Percentiles rank a stretch among this genome's conserved stretches.
phyloP scores from a whole-genome alignment of 2,888 invertebrate species.

The Amblyteles armatorius region DNA sequence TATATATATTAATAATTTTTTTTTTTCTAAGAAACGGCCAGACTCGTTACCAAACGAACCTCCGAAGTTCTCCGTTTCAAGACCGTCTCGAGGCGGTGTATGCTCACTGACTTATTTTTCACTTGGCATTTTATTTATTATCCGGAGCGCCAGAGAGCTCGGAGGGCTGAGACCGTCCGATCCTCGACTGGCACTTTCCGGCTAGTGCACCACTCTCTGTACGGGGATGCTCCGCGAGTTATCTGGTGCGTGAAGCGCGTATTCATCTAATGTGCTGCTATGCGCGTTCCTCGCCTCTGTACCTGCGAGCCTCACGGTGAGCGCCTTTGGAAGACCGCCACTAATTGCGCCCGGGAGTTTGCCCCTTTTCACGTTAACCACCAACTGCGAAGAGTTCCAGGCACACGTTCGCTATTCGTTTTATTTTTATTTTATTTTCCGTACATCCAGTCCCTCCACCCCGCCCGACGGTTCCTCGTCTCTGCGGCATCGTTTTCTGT shows the following conservation, averaged over 20 bases:
- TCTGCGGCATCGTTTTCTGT: slow-evolving; percentile 8
- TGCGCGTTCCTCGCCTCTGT: slow-evolving; percentile 46
- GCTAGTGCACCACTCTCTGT: slow-evolving; percentile 58
- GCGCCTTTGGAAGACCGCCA: slow-evolving; percentile 71
- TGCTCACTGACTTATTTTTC: slow-evolving; percentile 61
- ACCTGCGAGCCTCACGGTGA: slow-evolving; percentile 44
- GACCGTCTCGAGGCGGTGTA: slow-evolving; percentile 3
- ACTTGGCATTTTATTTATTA: slow-evolving; percentile 77
- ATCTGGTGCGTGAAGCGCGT: slow-evolving; percentile 78
- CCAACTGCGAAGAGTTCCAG: slow-evolving; percentile 49
- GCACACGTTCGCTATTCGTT: slow-evolving; percentile 39
- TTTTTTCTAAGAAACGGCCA: slow-evolving; percentile 64
- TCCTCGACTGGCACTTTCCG: slow-evolving; percentile 65
- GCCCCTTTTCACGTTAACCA: slow-evolving; percentile 61
- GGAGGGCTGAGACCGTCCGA: slow-evolving; percentile 58
- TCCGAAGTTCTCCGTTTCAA: slow-evolving; percentile 65
- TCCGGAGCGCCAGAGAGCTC: slow-evolving; percentile 53
- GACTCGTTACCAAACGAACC: slow-evolving; percentile 78
- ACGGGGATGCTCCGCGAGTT: slow-evolving; percentile 67
- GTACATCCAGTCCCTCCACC: slow-evolving; percentile 30
- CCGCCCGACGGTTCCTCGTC: slow-evolving; percentile 21
- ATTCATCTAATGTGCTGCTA: slow-evolving; percentile 74
- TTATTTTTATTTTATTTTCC: slow-evolving; percentile 22
- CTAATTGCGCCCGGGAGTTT: slow-evolving; percentile 74
- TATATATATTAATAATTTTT: background rate